Conservation (phyloP, 2,797 vertebrate genomes). For the Acanthopagrus latus region DNA sequence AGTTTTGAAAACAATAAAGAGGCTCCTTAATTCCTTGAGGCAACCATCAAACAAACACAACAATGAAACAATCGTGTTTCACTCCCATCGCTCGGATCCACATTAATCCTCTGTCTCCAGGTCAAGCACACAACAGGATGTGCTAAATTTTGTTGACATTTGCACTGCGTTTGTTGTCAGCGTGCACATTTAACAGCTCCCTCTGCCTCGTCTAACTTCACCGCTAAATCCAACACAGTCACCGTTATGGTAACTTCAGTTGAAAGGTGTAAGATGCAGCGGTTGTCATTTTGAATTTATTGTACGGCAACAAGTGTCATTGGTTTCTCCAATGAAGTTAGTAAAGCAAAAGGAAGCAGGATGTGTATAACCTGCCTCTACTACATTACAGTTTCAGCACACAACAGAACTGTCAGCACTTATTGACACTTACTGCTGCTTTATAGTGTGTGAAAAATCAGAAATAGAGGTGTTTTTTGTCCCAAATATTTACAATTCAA, state of each 20-base stretch:
- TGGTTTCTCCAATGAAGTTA: neutral
- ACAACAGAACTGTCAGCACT: neutral
- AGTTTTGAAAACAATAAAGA: neutral
- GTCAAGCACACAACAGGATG: neutral
- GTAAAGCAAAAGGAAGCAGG: neutral
- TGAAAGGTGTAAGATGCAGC: neutral
- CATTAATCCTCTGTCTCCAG: neutral
- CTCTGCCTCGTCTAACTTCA: neutral
- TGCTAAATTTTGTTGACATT: neutral
- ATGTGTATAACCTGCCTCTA: neutral
- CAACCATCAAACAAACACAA: neutral
- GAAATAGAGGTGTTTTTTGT: neutral
- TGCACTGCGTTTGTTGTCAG: neutral
- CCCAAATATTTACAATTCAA: too few relatives aligned
- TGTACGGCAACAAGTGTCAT: slow-evolving; percentile 15
- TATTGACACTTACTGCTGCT: neutral
- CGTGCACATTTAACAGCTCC: neutral
- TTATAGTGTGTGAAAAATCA: neutral
- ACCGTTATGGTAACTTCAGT: neutral
- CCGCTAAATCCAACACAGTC: neutral
- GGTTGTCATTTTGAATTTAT: neutral
- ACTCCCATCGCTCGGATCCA: neutral
- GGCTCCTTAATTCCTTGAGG: neutral
- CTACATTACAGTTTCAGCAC: neutral
- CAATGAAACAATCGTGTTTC: neutral